Base-by-base conservation (phyloP, 2,113 vertebrate species). In the Brachyhypopomus occidentalis region DNA sequence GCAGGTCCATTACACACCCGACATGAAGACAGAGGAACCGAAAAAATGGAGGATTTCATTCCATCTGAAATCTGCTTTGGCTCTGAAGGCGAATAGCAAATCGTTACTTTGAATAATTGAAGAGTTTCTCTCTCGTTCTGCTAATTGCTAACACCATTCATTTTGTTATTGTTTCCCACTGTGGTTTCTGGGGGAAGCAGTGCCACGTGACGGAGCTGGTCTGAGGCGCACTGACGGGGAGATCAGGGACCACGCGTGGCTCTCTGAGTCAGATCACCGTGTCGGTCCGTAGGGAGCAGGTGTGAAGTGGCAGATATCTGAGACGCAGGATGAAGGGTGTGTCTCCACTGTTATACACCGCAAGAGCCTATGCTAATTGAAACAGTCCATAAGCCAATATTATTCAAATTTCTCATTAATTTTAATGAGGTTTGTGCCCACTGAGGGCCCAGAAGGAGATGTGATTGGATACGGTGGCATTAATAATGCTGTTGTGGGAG, bases 331-430 rank as follows among this genome's bases (percentile, higher is more conserved):
- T 23, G 8, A 45, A 73, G 22, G 71, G 16, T 45, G 52, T n/a
- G 59, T 4, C 30, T 75, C 19, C 27, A 5, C 58, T 22, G 11
- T 59, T 34, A 11, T 59, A 70, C 34, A 70, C 55, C 36, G 17
- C 7, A 3, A 59, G 72, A 55, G 72, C 19, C 16, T 36, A 5
- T 52, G 22, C 27, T 59, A 58, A 74, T 58, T 30, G 52, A 55
- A 74, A 74, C 34, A 55, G 27, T 56, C 27, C 27, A 22, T n/a
- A 36, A 7, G 17, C 1, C 20, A n/a, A 12, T 70, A 12, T 38
- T 22, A 70, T 70, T 70, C 66, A 38, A 14, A 70, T 70, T 41
- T 70, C 20, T 75, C 27, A 59, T 58, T 59, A 19, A 38, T 75
- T 70, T 58, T 75, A 75, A 59, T 75, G 30, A 59, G 45, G 19